Base-by-base conservation (phyloP, 2,113 vertebrate species). In the Calonectris borealis region DNA sequence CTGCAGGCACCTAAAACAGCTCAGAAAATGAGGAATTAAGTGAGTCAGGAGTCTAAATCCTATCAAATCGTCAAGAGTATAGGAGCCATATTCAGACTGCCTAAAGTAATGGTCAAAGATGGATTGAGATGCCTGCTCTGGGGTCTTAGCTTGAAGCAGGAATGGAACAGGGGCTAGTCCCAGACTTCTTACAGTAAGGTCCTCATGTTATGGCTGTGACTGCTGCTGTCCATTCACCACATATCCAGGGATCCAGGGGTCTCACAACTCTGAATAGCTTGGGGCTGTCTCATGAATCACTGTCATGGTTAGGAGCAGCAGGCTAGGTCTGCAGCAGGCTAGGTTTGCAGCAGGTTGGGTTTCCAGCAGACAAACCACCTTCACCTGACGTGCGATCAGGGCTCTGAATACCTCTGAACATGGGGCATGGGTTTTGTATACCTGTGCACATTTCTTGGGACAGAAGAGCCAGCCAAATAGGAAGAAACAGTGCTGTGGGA, bases 381-480 rank as follows among this genome's bases (percentile, higher is more conserved):
- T n/a, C 21, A 13, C 26, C 44, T 84, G 38, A 32, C 7, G 2
- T 7, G 16, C 0, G 0, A 11, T 69, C 36, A 4, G 0, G 1
- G 38, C 29, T 88, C 44, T 51, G 25, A 92, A 18, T 22, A 27
- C 19, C 12, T 85, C 48, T 60, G 64, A 89, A 44, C 10, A 10
- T 2, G 15, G n/a, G 46, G 4, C 44, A 48, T 6, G 9, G 42
- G 17, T 16, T 86, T 44, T 84, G 21, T 36, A 27, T 31, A 15
- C 10, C 13, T 64, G 13, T 11, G 44, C 21, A 38, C 3, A 0
- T 40, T 62, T n/a, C 36, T 32, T 69, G 61, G 49, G 42, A 49
- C 11, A 49, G n/a, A 82, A 70, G 40, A 69, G 25, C 1, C 52
- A 58, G 44, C 16, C 8, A 62, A 25, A 68, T 1, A 60, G 40